Conservation (phyloP, 2,797 vertebrate genomes). For the Diplodus puntazzo region DNA sequence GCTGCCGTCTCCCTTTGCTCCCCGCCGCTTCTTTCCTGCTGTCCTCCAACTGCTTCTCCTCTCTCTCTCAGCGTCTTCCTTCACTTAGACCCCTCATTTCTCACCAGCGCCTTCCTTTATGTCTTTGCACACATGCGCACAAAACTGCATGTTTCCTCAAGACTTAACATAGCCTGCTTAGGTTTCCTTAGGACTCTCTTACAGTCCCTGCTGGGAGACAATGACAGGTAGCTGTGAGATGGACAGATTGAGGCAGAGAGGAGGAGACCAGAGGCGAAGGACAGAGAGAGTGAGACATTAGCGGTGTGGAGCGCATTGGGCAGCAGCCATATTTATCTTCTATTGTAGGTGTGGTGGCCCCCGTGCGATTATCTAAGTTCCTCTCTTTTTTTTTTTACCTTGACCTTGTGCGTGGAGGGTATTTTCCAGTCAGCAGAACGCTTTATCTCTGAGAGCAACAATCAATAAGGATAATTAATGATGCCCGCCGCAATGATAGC, state of each 20-base stretch:
- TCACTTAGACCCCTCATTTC: constrained; percentile 21
- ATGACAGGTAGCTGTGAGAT: constrained; percentile 46
- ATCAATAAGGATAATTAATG: constrained; percentile 99
- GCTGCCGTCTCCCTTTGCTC: constrained; percentile 40
- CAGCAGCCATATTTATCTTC: constrained; percentile 90
- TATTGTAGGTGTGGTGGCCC: constrained; percentile 87
- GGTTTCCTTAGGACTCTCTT: constrained; percentile 42
- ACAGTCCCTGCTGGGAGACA: constrained; percentile 37
- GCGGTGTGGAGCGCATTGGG: neutral
- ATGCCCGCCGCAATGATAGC: constrained; percentile 99
- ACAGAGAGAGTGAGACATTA: constrained; percentile 38
- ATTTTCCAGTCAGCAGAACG: constrained; percentile 99
- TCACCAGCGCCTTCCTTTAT: constrained; percentile 46
- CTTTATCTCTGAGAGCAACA: constrained; percentile 99
- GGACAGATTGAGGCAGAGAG: constrained; percentile 46
- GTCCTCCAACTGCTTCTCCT: constrained; percentile 38
- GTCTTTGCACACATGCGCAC: constrained; percentile 55
- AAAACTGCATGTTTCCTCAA: constrained; percentile 10
- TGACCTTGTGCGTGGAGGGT: constrained; percentile 97
- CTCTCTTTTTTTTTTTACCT: constrained; percentile 92
- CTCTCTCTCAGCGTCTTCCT: constrained; percentile 32
- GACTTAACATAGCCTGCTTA: constrained; percentile 22
- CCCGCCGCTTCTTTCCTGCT: constrained; percentile 32
- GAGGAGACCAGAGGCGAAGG: constrained; percentile 30
- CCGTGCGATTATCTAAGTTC: constrained; percentile 89